A percentile compares a stretch with the other conserved stretches of the same genome.
phyloP scores from a whole-genome alignment of 2,113 vertebrate species.

The Chaenogobius annularis region DNA sequence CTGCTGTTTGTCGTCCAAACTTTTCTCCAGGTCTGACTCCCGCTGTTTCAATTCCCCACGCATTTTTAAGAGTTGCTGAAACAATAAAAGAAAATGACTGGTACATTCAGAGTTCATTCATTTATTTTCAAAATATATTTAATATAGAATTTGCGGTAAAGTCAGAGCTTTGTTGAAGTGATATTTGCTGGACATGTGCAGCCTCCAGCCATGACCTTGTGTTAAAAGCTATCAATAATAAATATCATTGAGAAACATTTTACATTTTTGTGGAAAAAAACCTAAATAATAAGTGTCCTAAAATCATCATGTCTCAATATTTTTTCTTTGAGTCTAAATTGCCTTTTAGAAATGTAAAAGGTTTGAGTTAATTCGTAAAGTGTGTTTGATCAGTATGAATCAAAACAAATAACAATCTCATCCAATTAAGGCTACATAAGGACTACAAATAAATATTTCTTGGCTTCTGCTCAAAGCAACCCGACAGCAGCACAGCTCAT shows the following conservation, averaged over 20 bases:
- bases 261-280: not conserved
- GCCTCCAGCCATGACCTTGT: not conserved
- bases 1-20: constrained; percentile 87
- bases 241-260: not conserved
- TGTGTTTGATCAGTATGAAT: not conserved
- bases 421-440: not conserved
- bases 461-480: constrained; percentile 20
- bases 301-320: constrained; percentile 10
- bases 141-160: not conserved
- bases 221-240: not conserved
- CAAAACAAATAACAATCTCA: not conserved
- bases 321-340: constrained; percentile 3
- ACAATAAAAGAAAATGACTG: constrained; percentile 20
- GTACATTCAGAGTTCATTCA: not conserved
- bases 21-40: constrained; percentile 88
- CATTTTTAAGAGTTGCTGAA: constrained; percentile 90
- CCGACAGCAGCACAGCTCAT: constrained; percentile 30
- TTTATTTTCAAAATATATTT: constrained; percentile 3
- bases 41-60: constrained; percentile 90
- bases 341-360: constrained; percentile 23
- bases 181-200: not conserved
- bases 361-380: constrained; percentile 19
- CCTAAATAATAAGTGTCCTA: not conserved
- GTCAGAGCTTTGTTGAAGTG: not conserved
- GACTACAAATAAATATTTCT: constrained; percentile 28